Evolutionary conservation across 2,113 vertebrate species (phyloP).

Genomic region (Psittacara wagleri): DNA sequence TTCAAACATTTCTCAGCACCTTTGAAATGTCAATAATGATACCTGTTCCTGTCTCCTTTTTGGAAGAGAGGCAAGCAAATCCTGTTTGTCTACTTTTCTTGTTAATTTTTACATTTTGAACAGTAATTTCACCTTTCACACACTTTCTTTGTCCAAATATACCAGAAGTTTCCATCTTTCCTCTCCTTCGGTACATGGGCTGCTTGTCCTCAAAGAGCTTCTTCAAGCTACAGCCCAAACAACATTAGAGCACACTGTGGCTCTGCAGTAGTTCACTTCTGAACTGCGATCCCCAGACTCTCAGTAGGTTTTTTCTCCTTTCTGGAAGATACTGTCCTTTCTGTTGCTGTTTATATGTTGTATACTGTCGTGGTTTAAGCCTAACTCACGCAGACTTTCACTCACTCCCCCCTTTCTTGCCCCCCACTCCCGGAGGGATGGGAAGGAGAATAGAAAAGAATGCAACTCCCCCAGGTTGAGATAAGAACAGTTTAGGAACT

Average conservation of each 20-base stretch:
- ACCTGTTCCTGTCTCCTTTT: neutral
- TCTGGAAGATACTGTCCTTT: neutral
- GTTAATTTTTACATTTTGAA: neutral
- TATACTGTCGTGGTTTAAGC: neutral
- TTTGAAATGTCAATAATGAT: neutral
- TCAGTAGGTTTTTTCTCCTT: neutral
- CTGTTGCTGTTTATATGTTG: neutral
- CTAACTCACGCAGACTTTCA: no score
- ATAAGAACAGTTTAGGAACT: no score
- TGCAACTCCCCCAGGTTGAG: no score
- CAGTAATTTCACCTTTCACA: neutral
- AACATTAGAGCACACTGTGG: neutral
- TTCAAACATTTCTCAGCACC: neutral
- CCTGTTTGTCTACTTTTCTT: neutral
- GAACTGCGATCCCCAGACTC: neutral
- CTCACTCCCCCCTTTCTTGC: no score
- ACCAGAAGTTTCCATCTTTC: neutral
- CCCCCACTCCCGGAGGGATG: no score
- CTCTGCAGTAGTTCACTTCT: neutral
- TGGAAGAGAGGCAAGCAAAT: neutral
- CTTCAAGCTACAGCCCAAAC: neutral
- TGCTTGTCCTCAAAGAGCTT: neutral
- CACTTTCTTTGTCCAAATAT: neutral
- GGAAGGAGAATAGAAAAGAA: no score
- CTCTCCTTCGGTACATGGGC: neutral